Conservation (phyloP, 2,797 vertebrate species). For the Enteromius afrohamiltoni region DNA sequence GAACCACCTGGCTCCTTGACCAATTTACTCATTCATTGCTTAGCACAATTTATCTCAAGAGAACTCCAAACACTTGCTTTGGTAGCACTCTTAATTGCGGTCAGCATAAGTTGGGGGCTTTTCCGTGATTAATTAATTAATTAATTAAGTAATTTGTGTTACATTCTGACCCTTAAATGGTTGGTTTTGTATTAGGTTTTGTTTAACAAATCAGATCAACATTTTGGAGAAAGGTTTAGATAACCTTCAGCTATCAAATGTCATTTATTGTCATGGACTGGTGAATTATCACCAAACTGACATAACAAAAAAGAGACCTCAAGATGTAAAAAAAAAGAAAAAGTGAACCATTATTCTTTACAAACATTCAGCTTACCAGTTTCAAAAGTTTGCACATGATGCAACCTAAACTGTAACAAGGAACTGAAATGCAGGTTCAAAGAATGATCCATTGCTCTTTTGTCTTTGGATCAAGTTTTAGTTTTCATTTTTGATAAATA, state of each 20-base stretch:
- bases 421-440: conserved; percentile 1
- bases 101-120: background rate
- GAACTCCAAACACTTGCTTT: background rate
- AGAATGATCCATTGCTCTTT: background rate
- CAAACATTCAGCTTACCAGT: background rate
- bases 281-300: background rate
- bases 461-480: background rate
- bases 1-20: background rate
- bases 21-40: background rate
- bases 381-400: background rate
- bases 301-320: background rate
- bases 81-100: background rate
- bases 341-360: conserved; percentile 5
- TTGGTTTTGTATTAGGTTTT: background rate
- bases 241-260: background rate
- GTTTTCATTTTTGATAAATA: background rate
- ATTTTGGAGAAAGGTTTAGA: background rate
- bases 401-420: background rate
- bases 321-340: background rate
- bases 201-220: background rate
- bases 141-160: background rate
- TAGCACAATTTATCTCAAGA: background rate
- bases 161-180: background rate
- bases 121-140: background rate
- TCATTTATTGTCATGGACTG: background rate